A percentile compares a stretch with the other conserved stretches of the same genome.
Evolutionary conservation across 2,113 vertebrate species (phyloP).

Genomic region (Pseudolaguvia tuberculata): DNA sequence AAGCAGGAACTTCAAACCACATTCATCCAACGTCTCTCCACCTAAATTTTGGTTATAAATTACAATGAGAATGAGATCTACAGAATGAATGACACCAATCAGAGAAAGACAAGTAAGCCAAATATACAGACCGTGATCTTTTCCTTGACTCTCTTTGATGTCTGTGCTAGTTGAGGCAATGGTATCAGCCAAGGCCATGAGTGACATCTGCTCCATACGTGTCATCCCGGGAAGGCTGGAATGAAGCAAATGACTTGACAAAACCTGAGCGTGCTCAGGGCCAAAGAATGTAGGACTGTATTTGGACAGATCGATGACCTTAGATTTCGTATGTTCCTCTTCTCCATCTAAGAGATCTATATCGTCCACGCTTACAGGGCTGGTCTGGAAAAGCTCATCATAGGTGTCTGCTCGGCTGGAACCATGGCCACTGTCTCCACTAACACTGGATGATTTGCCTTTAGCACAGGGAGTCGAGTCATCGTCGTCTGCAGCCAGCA

Average conservation of each 20-base stretch:
- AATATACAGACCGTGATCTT: constrained; percentile 75
- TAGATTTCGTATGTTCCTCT: constrained; percentile 70
- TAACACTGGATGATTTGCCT: constrained; percentile 72
- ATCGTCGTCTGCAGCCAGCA: constrained; percentile 90
- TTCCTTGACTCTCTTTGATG: constrained; percentile 85
- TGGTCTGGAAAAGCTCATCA: constrained; percentile 84
- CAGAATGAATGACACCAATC: not conserved
- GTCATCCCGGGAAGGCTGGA: constrained; percentile 92
- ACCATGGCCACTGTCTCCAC: constrained; percentile 71
- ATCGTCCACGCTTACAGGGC: constrained; percentile 61
- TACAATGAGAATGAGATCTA: not conserved
- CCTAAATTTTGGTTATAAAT: constrained; percentile 61
- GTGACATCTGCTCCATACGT: constrained; percentile 94
- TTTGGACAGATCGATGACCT: constrained; percentile 89
- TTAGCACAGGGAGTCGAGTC: constrained; percentile 69
- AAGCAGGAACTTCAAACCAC: constrained; percentile 91
- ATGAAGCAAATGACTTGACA: constrained; percentile 90
- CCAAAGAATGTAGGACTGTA: constrained; percentile 92
- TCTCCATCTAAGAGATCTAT: constrained; percentile 70
- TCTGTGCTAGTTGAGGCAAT: constrained; percentile 94
- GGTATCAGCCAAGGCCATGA: constrained; percentile 95
- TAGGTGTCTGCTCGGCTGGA: constrained; percentile 74
- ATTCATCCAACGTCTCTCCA: constrained; percentile 95
- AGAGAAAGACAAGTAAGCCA: not conserved
- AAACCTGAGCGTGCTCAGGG: constrained; percentile 88